Evolutionary conservation across 2,888 invertebrate species (phyloP).

Genomic region (Salticus scenicus): DNA sequence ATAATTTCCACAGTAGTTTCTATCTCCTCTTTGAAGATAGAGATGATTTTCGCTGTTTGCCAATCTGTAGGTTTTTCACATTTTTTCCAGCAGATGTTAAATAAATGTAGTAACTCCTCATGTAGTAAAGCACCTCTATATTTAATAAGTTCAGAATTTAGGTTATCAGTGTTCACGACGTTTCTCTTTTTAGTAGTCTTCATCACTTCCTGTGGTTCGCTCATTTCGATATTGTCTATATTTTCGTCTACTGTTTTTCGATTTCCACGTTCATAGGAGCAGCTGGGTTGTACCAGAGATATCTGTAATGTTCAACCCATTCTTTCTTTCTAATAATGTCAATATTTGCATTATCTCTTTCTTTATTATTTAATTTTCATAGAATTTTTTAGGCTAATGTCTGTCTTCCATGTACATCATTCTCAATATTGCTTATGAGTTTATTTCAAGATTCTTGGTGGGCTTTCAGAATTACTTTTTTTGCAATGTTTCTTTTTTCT

Average conservation of each 20-base stretch:
- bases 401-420: not conserved
- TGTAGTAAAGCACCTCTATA: too few species aligned
- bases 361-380: not conserved
- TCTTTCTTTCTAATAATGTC: not conserved
- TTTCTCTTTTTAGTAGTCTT: not conserved
- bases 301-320: not conserved
- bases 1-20: too few species aligned
- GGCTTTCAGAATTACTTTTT: not conserved
- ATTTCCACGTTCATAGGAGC: not conserved
- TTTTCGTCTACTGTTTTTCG: not conserved
- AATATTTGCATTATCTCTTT: constrained; percentile 2
- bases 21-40: too few species aligned
- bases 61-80: too few species aligned
- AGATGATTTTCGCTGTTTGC: too few species aligned
- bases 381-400: not conserved
- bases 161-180: not conserved
- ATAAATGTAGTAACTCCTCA: too few species aligned
- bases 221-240: not conserved
- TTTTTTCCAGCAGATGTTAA: too few species aligned
- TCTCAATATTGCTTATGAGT: not conserved
- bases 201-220: not conserved
- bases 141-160: not conserved
- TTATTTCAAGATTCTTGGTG: not conserved
- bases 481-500: not conserved
- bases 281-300: not conserved